Evolutionary conservation across 2,888 invertebrate genomes (phyloP), one percentile per base, ranked within the genome.

Genomic region (Conistra vaccinii): DNA sequence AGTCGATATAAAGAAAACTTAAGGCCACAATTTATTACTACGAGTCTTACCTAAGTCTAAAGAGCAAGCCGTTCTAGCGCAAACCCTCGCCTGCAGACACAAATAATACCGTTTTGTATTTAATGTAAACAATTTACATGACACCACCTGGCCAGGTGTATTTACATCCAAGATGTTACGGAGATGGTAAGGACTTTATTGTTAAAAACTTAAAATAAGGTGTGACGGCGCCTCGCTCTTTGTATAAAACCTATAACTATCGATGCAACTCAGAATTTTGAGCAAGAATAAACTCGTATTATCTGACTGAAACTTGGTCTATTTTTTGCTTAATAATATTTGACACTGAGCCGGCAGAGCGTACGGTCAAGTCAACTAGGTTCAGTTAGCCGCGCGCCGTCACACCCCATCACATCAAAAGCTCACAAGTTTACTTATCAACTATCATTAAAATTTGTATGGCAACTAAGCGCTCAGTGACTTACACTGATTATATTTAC

Each of bases 391-490:
- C 62, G 83, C 73, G 83, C 73, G 83, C 86, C 89, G 85, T 78
- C 89, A 86, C 88, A 85, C 73, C 85, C 80, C 88, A 80, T 83
- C 83, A 89, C 85, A 81, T 83, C 80, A 72, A 87, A 91, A 92
- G 91, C 91, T 90, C 88, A 90, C 89, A 88, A 86, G 92, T 91
- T 90, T 92, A 94, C 93, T 93, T 95, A 93, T 84, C 81, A 91
- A 94, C 95, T 96, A 96, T 92, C 92, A 93, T 93, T 94, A 94
- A 91, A 90, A 93, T 92, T 94, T 95, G 94, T 96, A 96, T 96
- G 96, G 96, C 96, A 96, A 96, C 96, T 94, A 96, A 95, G 95
- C 95, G 92, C 90, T 94, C 95, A 95, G 95, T 93, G 95, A 84
- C 81, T 80, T 85, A 83, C 94, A 94, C 95, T 93, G 95, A 95